Conservation (phyloP, 2,113 vertebrate species). For the Nibea coibor region DNA sequence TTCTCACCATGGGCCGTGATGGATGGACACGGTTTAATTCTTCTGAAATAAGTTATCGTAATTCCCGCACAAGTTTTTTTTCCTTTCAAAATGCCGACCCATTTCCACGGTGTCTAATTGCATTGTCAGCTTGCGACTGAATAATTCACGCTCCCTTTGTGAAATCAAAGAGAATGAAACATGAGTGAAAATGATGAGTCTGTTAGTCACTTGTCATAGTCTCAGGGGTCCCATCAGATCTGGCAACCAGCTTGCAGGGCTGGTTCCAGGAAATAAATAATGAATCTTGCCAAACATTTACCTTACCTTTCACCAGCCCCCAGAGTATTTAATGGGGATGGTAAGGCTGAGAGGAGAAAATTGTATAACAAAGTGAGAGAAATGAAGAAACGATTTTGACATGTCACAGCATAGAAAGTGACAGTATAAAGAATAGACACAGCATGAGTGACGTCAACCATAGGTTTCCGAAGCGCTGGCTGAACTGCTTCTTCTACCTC, state of each 20-base stretch:
- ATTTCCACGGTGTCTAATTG: conserved; percentile 45
- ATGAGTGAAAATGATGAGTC: conserved; percentile 43
- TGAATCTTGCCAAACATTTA: conserved; percentile 47
- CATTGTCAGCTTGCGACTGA: conserved; percentile 38
- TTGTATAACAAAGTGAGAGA: background rate
- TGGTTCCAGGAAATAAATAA: conserved; percentile 50
- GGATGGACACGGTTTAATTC: background rate
- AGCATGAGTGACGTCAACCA: too few species aligned
- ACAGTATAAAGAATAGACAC: too few species aligned
- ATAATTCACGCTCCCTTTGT: conserved; percentile 69
- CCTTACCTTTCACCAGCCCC: conserved; percentile 16
- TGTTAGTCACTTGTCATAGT: conserved; percentile 26
- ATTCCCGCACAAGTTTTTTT: background rate
- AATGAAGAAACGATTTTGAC: background rate
- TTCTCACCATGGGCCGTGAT: background rate
- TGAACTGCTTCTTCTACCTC: too few species aligned
- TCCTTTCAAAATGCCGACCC: conserved; percentile 44
- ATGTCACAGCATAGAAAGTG: background rate
- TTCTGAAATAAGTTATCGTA: conserved; percentile 1
- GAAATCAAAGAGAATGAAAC: conserved; percentile 76
- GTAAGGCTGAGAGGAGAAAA: background rate
- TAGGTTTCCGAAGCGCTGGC: too few species aligned
- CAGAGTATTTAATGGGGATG: background rate
- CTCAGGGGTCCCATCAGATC: conserved; percentile 43
- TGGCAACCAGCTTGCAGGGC: conserved; percentile 15